Evolutionary conservation across 2,797 vertebrate species (phyloP), one percentile per base, ranked within the genome.

Genomic region (Zenarchopterus dispar): DNA sequence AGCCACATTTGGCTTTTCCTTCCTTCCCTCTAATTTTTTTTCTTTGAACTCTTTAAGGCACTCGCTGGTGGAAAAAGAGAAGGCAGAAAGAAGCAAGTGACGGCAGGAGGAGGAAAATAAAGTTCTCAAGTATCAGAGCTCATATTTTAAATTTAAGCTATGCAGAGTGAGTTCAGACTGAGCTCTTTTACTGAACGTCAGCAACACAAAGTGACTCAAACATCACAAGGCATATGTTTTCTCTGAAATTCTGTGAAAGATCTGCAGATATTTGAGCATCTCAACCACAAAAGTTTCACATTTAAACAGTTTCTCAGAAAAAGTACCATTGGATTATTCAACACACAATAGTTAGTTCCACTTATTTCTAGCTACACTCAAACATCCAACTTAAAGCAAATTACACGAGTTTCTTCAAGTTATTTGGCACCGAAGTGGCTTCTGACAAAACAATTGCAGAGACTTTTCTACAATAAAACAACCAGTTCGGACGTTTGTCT

Each of bases 31-130:
- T 65, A 43, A 44, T 36, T 36, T 10, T 28, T 36, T 36, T 44
- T 63, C 61, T 21, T 42, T 82, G 53, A 41, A 49, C 59, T 71
- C 58, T 72, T 78, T 88, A 92, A 92, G 91, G 91, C 91, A 91
- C 90, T 90, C 73, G 28, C 54, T 70, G 90, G 89, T 79, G 70
- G 59, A 56, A 44, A 39, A 56, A 78, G 76, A 77, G 60, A 85
- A 81, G 77, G 70, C 77, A 78, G 66, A 78, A 53, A 70, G 57
- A 70, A 82, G 67, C 51, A 43, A 21, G 44, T 53, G 52, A 74
- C 54, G 55, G 42, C 15, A 19, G 43, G n/a, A 22, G 4, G 28
- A 39, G n/a, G 28, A 23, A 31, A 42, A 3, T 11, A 19, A 11
- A 7, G 7, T 10, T 28, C 16, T 44, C 18, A 13, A 31, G 36